Conservation (phyloP, 2,797 vertebrate species). For the Pteronotus mesoamericanus region DNA sequence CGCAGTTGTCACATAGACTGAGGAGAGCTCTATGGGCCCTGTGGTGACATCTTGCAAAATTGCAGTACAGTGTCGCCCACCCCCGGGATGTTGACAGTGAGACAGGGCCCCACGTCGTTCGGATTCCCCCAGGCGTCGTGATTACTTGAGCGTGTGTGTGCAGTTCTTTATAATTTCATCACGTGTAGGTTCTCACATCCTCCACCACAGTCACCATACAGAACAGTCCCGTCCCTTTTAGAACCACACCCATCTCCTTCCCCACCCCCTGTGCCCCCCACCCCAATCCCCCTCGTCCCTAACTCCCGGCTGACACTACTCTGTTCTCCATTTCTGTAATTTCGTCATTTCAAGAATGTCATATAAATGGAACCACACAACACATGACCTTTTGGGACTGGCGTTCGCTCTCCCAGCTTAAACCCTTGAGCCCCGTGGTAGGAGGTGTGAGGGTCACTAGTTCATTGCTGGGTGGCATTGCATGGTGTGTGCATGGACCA, state of each 20-base stretch:
- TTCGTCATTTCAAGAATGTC: background rate
- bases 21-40: accelerated
- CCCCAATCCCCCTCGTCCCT: background rate
- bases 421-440: accelerated
- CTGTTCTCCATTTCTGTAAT: background rate
- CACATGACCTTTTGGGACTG: background rate
- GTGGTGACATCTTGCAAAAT: accelerated
- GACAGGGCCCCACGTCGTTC: accelerated
- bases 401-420: no score
- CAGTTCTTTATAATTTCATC: accelerated
- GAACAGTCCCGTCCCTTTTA: background rate
- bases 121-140: accelerated
- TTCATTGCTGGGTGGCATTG: accelerated
- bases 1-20: accelerated
- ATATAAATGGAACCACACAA: accelerated
- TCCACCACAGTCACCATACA: accelerated
- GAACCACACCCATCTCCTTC: background rate
- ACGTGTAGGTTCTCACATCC: accelerated
- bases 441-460: accelerated
- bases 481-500: accelerated
- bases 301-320: accelerated
- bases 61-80: accelerated
- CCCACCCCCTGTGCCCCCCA: accelerated
- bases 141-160: accelerated
- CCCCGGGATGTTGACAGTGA: accelerated